These are phyloP conservation scores for Ammodytes dubius DNA, from an alignment of 2,113 vertebrate species.

Conservation along the genomic window DNA sequence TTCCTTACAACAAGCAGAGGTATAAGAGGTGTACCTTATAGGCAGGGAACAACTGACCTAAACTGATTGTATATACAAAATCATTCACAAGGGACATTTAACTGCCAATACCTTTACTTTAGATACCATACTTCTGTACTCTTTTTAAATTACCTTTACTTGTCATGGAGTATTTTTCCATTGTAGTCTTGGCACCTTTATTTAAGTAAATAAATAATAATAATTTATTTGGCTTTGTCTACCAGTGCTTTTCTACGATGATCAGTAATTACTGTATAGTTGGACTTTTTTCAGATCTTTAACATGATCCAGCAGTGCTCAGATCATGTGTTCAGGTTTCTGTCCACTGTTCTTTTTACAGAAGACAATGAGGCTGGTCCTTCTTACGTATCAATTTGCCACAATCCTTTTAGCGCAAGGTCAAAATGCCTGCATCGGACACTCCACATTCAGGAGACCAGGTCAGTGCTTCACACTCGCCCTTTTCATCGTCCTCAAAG, in stretches of 20 bases:
- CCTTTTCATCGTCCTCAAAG: not conserved
- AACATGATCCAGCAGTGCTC: not conserved
- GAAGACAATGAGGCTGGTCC: constrained; percentile 71
- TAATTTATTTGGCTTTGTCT: not conserved
- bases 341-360: not conserved
- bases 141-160: not conserved
- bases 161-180: not conserved
- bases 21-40: too few relatives aligned
- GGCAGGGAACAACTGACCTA: too few relatives aligned
- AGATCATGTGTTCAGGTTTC: not conserved
- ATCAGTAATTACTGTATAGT: not conserved
- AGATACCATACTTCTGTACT: not conserved
- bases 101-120: not conserved
- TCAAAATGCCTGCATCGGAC: constrained; percentile 58
- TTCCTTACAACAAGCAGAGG: too few relatives aligned
- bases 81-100: not conserved
- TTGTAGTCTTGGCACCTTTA: not conserved
- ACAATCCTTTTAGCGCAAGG: constrained; percentile 45
- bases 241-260: not conserved
- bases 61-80: not conserved
- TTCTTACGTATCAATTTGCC: constrained; percentile 67
- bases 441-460: constrained; percentile 73
- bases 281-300: not conserved
- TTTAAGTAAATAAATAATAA: not conserved
- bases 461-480: constrained; percentile 59